A percentile compares a stretch with the other conserved stretches of the same genome.
Conservation (phyloP, 2,113 vertebrate genomes). For the Nestor notabilis region DNA sequence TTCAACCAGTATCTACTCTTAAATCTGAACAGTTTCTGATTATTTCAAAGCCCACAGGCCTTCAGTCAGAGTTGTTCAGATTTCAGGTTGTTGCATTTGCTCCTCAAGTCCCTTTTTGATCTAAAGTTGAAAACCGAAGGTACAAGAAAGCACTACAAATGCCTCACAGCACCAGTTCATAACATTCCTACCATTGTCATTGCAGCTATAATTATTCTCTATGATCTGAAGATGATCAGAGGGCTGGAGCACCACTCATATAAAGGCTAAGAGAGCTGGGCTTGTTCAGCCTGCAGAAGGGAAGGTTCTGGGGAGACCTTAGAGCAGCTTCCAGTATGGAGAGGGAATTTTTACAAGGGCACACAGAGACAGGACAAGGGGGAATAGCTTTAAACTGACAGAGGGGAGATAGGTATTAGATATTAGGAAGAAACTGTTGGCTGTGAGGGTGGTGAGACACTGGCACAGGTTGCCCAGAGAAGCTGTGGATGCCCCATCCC, state of each 20-base stretch:
- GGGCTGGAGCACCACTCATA: background rate
- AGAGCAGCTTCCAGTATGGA: background rate
- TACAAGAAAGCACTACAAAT: background rate
- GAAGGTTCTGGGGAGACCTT: background rate
- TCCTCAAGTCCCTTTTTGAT: background rate
- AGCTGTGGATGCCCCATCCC: background rate
- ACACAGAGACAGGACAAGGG: background rate
- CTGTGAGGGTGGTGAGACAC: background rate
- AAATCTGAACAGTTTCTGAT: background rate
- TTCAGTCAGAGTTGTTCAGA: background rate
- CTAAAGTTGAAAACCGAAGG: background rate
- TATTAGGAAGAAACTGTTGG: background rate
- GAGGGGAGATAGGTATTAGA: background rate
- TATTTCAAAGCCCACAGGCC: background rate
- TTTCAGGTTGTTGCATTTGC: background rate
- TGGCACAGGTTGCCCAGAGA: background rate
- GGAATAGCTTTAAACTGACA: background rate
- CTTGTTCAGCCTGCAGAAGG: background rate
- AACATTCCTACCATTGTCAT: background rate
- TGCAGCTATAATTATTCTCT: background rate
- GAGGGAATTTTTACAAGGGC: background rate
- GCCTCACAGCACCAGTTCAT: background rate
- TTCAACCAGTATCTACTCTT: rapidly evolving
- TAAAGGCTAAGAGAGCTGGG: background rate
- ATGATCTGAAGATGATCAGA: background rate